Evolutionary conservation across 1,140 invertebrate species (phyloP), one percentile per base, ranked within the genome.

Genomic region (Berghia stephanieae): DNA sequence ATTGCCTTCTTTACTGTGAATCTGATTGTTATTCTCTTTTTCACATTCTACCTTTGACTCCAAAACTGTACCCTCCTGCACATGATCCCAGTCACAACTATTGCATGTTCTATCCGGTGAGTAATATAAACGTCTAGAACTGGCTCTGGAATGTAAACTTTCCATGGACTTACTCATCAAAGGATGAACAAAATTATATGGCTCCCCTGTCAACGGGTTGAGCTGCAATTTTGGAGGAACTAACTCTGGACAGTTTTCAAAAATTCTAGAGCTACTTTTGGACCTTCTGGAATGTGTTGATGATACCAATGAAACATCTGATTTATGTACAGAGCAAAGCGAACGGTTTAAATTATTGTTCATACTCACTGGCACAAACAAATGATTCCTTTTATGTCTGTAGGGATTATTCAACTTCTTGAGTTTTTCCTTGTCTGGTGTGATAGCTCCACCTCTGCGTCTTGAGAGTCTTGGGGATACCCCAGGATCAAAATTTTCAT

Each of bases 181-280:
- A 63, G 57, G 57, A 31, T 63, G 57, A 63, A 63, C 27, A 31
- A 63, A 63, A 31, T 63, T 24, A 31, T 24, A 63, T 31, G 57
- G 57, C 57, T 63, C 57, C 8, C 57, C 57, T 10, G 57, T 63
- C 10, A 63, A 31, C 10, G 57, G 57, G 57, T 63, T 31, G 27
- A 63, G 18, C 57, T 63, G 57, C 18, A 31, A 31, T 63, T 63
- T 63, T 10, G 57, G 57, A 63, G 57, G 57, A 31, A 63, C 8
- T 16, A 10, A 8, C 57, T 63, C 57, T 63, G 57, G 57, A 63
- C 18, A 63, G 27, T 63, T 63, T 8, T 63, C 57, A 31, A 63
- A 63, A 10, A 63, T 27, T 27, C 57, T 63, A 8, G 10, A 8
- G 57, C 57, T 63, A 10, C 27, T 27, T 16, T 27, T 16, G 57